Percentiles rank a stretch among this genome's conserved stretches.
Evolutionary conservation across 2,113 vertebrate genomes (phyloP).

Genomic region (Osmerus mordax): DNA sequence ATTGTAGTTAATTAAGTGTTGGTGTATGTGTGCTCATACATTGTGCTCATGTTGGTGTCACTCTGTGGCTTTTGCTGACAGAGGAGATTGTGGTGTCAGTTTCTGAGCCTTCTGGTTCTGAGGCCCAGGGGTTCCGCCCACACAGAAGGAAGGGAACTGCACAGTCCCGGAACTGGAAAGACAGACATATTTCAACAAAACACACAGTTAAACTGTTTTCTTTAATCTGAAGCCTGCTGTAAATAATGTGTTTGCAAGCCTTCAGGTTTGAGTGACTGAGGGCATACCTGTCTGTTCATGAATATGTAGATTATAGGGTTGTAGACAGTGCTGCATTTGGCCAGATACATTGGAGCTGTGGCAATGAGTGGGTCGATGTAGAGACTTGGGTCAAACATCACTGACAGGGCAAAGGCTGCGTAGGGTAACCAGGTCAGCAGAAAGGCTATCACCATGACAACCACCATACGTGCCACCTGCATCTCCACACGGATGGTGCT

Average conservation of each 20-base stretch:
- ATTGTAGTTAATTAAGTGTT: no score
- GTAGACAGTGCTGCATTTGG: conserved; percentile 68
- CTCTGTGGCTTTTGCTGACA: conserved; percentile 39
- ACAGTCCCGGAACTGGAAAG: conserved; percentile 55
- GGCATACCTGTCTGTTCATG: conserved; percentile 71
- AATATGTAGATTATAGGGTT: conserved; percentile 70
- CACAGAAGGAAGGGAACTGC: conserved; percentile 50
- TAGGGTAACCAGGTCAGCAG: conserved; percentile 68
- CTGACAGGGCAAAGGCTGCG: conserved; percentile 57
- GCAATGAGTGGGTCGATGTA: conserved; percentile 61
- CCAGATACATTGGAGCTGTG: conserved; percentile 57
- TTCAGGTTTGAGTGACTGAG: conserved; percentile 1
- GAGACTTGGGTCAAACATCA: conserved; percentile 57
- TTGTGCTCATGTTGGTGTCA: conserved; percentile 23
- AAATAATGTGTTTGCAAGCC: background rate
- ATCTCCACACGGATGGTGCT: conserved; percentile 57
- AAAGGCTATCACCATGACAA: conserved; percentile 66
- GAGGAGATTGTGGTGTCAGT: conserved; percentile 34
- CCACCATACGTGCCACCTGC: conserved; percentile 61
- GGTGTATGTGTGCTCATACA: no score
- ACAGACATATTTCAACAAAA: background rate
- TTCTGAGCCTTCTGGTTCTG: conserved; percentile 37
- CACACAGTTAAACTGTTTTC: background rate
- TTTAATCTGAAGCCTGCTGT: no score
- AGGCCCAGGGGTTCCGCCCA: conserved; percentile 55